Conservation (phyloP, 2,113 vertebrate species). For the Oncorhynchus masou region DNA sequence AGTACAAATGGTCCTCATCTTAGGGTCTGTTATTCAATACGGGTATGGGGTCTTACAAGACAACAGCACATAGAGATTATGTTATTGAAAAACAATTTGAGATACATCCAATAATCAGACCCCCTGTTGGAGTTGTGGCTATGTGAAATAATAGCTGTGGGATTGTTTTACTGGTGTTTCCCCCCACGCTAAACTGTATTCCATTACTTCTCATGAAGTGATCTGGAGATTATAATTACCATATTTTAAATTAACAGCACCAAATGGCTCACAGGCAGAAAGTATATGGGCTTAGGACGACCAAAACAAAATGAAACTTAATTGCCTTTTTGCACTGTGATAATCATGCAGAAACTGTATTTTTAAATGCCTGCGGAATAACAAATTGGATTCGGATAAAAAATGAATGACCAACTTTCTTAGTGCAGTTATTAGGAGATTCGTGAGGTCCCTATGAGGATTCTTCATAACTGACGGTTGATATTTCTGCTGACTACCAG, state of each 20-base stretch:
- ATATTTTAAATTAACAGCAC: background rate
- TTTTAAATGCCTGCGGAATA: background rate
- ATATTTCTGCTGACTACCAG: background rate
- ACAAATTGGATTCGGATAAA: background rate
- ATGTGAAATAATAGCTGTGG: background rate
- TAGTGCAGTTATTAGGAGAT: background rate
- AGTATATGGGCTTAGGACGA: background rate
- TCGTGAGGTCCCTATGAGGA: background rate
- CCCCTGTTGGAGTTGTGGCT: background rate
- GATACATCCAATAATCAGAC: background rate
- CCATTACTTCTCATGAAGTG: background rate
- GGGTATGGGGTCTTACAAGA: background rate
- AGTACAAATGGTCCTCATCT: background rate
- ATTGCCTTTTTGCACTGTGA: too few relatives aligned
- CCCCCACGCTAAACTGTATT: background rate
- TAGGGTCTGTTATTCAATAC: background rate
- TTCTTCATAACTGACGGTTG: background rate
- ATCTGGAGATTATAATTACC: background rate
- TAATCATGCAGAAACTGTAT: background rate
- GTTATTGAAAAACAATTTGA: background rate
- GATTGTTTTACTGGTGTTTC: background rate
- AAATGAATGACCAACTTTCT: background rate
- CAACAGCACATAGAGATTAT: background rate
- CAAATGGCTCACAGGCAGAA: background rate
- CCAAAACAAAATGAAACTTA: background rate